These are phyloP conservation scores for Eufriesea mexicana DNA, from an alignment of 1,140 invertebrate genomes.

Conservation along the genomic window DNA sequence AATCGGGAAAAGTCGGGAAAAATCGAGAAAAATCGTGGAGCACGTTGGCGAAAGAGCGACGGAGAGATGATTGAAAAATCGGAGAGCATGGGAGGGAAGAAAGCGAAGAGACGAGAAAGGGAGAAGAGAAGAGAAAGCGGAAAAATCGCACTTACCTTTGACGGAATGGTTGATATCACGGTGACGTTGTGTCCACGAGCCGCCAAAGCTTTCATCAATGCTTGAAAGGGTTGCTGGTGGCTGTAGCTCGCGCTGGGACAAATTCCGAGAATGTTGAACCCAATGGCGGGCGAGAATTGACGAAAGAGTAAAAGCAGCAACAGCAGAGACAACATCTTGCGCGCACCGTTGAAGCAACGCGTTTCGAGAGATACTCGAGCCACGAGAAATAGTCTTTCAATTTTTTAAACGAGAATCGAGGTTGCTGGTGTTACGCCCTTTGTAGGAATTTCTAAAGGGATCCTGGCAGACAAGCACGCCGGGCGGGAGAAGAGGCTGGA, in stretches of 20 bases:
- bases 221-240: constrained; percentile 84
- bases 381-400: constrained; percentile 50
- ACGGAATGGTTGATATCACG: constrained; percentile 83
- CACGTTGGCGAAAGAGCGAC: background rate
- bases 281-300: constrained; percentile 23
- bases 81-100: background rate
- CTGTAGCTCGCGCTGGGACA: constrained; percentile 83
- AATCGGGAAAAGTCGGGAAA: background rate
- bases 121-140: background rate
- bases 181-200: constrained; percentile 84
- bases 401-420: constrained; percentile 59
- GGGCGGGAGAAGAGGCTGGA: background rate
- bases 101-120: background rate
- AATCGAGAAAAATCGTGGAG: background rate
- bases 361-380: background rate
- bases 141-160: constrained; percentile 73
- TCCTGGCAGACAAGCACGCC: background rate
- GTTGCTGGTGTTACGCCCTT: constrained; percentile 25
- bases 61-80: background rate
- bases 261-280: constrained; percentile 78
- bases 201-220: constrained; percentile 84
- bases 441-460: constrained; percentile 48
- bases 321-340: constrained; percentile 43
- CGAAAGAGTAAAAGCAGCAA: constrained; percentile 35
- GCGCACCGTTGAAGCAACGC: constrained; percentile 34